Conservation (phyloP, 2,113 vertebrate genomes). For the Pteruthius melanotis region DNA sequence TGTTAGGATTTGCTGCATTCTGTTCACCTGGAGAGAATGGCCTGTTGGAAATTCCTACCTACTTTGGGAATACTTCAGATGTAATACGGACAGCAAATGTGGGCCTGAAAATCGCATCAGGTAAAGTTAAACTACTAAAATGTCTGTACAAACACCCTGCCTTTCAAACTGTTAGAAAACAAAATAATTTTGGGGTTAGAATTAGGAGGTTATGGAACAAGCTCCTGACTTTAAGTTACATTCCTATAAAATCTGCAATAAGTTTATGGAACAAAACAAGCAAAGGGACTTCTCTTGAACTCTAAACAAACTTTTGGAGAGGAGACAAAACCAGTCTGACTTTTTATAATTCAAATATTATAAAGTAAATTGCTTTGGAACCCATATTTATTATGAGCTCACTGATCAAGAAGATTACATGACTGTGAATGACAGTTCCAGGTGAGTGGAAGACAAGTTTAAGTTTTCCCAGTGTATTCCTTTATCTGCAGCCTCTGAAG, state of each 20-base stretch:
- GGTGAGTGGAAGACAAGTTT: background rate
- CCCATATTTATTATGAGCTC: background rate
- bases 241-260: background rate
- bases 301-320: background rate
- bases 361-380: background rate
- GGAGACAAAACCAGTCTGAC: background rate
- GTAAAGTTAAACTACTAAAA: background rate
- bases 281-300: background rate
- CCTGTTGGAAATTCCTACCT: conserved; percentile 13
- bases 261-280: background rate
- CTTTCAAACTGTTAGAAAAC: background rate
- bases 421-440: background rate
- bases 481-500: background rate
- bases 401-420: background rate
- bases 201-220: background rate
- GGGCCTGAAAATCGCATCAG: conserved; percentile 9
- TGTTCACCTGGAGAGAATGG: background rate
- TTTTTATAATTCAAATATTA: background rate
- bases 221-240: background rate
- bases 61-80: background rate
- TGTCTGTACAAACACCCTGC: background rate
- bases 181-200: background rate
- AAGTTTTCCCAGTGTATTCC: background rate
- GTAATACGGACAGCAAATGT: background rate
- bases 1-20: background rate